Evolutionary conservation across 2,113 vertebrate species (phyloP).

Genomic region (Poecilia latipinna): DNA sequence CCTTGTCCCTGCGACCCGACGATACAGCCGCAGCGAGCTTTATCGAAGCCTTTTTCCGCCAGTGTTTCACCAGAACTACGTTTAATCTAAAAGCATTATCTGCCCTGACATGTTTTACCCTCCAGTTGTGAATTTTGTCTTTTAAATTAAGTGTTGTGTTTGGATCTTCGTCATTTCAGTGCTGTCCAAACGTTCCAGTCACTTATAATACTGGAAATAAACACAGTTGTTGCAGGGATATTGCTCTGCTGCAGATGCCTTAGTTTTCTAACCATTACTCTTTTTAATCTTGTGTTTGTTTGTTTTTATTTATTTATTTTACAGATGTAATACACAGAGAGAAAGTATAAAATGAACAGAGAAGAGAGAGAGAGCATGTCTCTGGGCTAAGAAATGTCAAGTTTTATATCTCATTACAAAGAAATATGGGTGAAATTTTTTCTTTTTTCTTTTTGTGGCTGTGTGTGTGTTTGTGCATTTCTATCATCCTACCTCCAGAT

Average conservation of each 20-base stretch:
- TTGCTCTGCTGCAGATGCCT: neutral
- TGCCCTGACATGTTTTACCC: neutral
- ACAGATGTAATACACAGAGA: neutral
- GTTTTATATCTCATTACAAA: slow-evolving; percentile 14
- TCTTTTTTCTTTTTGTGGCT: neutral
- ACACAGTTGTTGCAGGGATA: neutral
- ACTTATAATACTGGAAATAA: neutral
- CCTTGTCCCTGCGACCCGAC: slow-evolving; percentile 38
- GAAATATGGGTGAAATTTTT: neutral
- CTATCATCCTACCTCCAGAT: slow-evolving; percentile 86
- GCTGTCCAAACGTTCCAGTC: neutral
- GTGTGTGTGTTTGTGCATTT: neutral
- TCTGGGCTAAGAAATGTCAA: neutral
- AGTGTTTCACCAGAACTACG: slow-evolving; percentile 1
- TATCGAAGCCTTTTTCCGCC: slow-evolving; percentile 6
- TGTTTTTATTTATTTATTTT: neutral
- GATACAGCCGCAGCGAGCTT: slow-evolving; percentile 5
- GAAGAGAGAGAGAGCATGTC: neutral
- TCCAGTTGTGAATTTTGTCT: neutral
- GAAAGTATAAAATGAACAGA: neutral
- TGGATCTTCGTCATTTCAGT: neutral
- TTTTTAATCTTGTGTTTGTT: too few relatives aligned
- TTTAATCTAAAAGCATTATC: neutral
- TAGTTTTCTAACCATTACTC: neutral
- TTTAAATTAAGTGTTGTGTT: neutral